Evolutionary conservation across 2,888 invertebrate genomes (phyloP), one percentile per base, ranked within the genome.

Genomic region (Latrodectus elegans): DNA sequence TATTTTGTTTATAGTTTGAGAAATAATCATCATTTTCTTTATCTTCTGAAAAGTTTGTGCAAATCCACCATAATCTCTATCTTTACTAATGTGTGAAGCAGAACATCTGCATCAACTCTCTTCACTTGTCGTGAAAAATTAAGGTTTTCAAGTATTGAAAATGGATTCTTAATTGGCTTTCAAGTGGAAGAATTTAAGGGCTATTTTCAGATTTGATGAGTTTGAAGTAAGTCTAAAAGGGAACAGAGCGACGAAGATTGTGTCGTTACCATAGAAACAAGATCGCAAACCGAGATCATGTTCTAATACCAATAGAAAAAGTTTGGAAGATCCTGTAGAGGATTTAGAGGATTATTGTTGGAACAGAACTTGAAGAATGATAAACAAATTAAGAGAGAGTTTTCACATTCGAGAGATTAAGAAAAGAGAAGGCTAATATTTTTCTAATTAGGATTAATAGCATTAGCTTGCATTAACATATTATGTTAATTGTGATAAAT

Each of bases 151-250:
- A 52, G 14, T 11, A 10, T 77, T 22, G 51, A 67, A 70, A 68
- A 77, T 77, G 65, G 65, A 76, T 52, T 77, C 68, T 55, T 68
- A 77, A 77, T 77, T 77, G 77, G 77, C 67, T 77, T 77, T 77
- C 53, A 26, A 77, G 67, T n/a, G 22, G 77, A 77, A 60, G 53
- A 22, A 77, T 77, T 77, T 53, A 52, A 60, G 53, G 49, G 53
- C 53, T 68, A 49, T 53, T 76, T 65, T 76, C 76, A 26, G 65
- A 65, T 76, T 64, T 17, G 51, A 77, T 22, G 53, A n/a, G 68
- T 68, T 68, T 77, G n/a, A 11, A 53, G 52, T 53, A 68, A 22
- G 17, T 74, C 51, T 15, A 60, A 60, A 60, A 15, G 60, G 22
- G 74, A 74, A 26, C n/a, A 53, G 68, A 49, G 17, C 65, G 52